Base-by-base conservation (phyloP, 1,140 invertebrate species). In the Sipha flava region DNA sequence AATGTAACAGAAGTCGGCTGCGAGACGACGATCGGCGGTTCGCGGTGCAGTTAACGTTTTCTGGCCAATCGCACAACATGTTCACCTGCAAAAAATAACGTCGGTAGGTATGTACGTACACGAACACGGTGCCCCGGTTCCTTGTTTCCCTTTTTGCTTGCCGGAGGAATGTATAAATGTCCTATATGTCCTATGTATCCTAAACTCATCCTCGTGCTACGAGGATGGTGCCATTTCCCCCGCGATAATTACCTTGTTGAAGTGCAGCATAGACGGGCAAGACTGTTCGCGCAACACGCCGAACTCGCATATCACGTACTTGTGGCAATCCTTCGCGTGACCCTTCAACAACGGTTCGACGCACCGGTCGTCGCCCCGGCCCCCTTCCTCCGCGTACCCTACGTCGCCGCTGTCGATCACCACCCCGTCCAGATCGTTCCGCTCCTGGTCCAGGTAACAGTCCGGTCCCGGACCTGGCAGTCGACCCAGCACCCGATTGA, bases 251-350 rank as follows among this genome's bases (percentile, higher is more conserved):
- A 90, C 88, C 82, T 87, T 86, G 82, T 93, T 93, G 92, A 94
- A 95, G 75, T 91, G 88, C 0, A 95, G 86, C 2, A 90, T 90
- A 26, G 85, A 84, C 0, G 92, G 91, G 84, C 94, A 95, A 45
- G 84, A 85, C 54, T 92, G 88, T 75, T 91, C 88, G 1, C 89
- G 86, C 2, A 92, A 87, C 37, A 88, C 6, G 18, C 91, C 92
- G 82, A 92, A 90, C 47, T 94, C 89, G 83, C 94, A 96, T 0
- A 92, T 85, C 75, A 92, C 93, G 83, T 94, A 96, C 82, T 93
- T 93, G 45, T 88, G 89, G 83, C 94, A 95, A 82, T 95, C 91
- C 0, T 83, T 84, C 83, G 94, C 89, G 0, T 89, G 84, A 72
- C 87, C 85, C 49, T 43, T 75, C n/a, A 80, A 43, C 83, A 92